Evolutionary conservation across 2,888 invertebrate species (phyloP), one percentile per base, ranked within the genome.

Genomic region (Drosophila siamana): DNA sequence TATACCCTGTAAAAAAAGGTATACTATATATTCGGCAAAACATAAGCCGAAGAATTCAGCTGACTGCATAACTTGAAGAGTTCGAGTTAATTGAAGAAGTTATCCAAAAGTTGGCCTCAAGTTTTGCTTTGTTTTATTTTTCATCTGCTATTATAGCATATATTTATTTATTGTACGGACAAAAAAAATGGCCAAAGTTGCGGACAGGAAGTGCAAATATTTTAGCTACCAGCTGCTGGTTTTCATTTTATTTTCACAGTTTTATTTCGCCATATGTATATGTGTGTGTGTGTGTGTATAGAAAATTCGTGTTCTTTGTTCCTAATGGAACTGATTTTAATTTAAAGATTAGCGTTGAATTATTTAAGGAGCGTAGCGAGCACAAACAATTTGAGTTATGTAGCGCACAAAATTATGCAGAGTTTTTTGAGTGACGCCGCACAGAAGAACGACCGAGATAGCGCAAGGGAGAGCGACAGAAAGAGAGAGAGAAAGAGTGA

Each of bases 261-360:
- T 44, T 16, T 33, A 33, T 33, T 33, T 38, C 13, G 36, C 36
- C 15, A 33, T 33, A 11, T 33, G 11, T n/a, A 22, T 8, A 43
- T 2, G 36, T 30, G 24, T 9, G 19, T 4, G 30, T 4, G 38
- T 30, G 22, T 40, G n/a, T 24, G 40, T 44, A 28, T 6, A 54
- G 19, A 26, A 51, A 38, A 15, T 41, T 24, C 8, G 19, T 43
- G 13, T 26, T 61, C 63, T 69, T 69, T 80, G 63, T 62, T 74
- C 59, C 67, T 80, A 84, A 83, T 88, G 84, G 63, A 76, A 78
- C 71, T 71, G 88, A 89, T 89, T 87, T 80, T 86, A 87, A 89
- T 89, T 89, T 87, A 80, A 84, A 87, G 89, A 89, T 89, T 86
- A 89, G 78, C 82, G 46, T 75, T 80, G 78, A 86, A 88, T 86